Evolutionary conservation across 2,888 invertebrate species (phyloP).

Genomic region (Plagiodera versicolora): DNA sequence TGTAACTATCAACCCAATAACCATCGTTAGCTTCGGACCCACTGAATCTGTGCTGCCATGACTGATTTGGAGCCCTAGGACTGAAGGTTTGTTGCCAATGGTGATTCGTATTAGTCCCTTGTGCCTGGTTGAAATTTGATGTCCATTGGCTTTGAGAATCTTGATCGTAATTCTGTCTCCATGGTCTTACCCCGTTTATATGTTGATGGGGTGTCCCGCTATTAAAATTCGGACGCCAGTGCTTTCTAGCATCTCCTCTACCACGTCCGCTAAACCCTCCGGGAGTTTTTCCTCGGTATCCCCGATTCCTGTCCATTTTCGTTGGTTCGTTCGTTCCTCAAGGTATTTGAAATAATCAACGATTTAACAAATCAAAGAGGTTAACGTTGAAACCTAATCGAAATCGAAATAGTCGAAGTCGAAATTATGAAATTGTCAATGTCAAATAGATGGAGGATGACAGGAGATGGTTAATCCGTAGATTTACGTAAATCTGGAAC

Average conservation of each 20-base stretch:
- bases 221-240: conserved; percentile 13
- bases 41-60: background rate
- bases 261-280: conserved; percentile 3
- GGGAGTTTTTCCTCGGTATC: conserved; percentile 8
- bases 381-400: too few relatives aligned
- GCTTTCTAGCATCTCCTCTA: conserved; percentile 14
- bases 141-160: background rate
- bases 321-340: too few relatives aligned
- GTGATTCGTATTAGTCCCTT: background rate
- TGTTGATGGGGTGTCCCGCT: conserved; percentile 4
- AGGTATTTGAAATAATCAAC: background rate
- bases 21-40: background rate
- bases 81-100: background rate
- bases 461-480: background rate
- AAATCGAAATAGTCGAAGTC: background rate
- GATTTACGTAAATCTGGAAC: background rate
- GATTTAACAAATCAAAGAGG: background rate
- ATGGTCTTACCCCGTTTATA: background rate
- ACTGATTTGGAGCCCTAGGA: background rate
- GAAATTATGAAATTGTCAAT: background rate
- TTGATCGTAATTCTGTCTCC: conserved; percentile 2
- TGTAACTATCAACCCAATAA: background rate
- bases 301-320: conserved; percentile 16
- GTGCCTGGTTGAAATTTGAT: background rate
- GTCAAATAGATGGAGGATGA: background rate